A percentile compares a stretch with the other conserved stretches of the same genome.
These are phyloP conservation scores for Lypha dubia DNA, from an alignment of 2,888 invertebrate species.

Conservation along the genomic window DNA sequence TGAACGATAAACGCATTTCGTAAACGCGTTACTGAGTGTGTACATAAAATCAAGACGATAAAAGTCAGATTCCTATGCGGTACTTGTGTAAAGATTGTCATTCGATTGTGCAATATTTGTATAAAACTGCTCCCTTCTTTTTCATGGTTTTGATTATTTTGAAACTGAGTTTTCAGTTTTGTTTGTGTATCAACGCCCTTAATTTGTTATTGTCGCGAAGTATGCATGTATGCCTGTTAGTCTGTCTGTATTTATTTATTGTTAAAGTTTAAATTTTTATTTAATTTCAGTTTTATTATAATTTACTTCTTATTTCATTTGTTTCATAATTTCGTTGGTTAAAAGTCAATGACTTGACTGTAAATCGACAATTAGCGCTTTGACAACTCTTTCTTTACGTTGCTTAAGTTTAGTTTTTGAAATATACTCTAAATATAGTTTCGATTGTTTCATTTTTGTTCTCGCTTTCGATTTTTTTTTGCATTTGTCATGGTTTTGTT, in stretches of 20 bases:
- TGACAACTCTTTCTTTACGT: constrained; percentile 66
- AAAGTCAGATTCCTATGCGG: constrained; percentile 3
- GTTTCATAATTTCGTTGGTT: constrained; percentile 12
- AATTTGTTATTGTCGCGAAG: constrained; percentile 27
- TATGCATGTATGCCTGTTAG: not conserved
- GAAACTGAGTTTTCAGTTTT: not conserved
- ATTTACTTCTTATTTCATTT: constrained; percentile 29
- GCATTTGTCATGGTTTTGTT: constrained; percentile 39
- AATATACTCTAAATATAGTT: constrained; percentile 27
- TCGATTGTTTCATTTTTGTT: constrained; percentile 13
- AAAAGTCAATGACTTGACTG: constrained; percentile 62
- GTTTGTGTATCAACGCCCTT: constrained; percentile 58
- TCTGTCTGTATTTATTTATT: not conserved
- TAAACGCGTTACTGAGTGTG: no score
- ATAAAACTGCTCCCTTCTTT: constrained; percentile 53
- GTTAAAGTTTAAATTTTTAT: constrained; percentile 37
- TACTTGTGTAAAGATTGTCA: not conserved
- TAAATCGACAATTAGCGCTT: constrained; percentile 67
- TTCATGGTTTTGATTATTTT: constrained; percentile 10
- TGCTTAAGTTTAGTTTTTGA: not conserved
- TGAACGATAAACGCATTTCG: no score
- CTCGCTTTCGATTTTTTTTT: constrained; percentile 5
- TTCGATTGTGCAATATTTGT: constrained; percentile 24
- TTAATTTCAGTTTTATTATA: constrained; percentile 47
- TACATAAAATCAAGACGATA: not conserved